Base-by-base conservation (phyloP, 2,888 invertebrate genomes). In the Actias luna region DNA sequence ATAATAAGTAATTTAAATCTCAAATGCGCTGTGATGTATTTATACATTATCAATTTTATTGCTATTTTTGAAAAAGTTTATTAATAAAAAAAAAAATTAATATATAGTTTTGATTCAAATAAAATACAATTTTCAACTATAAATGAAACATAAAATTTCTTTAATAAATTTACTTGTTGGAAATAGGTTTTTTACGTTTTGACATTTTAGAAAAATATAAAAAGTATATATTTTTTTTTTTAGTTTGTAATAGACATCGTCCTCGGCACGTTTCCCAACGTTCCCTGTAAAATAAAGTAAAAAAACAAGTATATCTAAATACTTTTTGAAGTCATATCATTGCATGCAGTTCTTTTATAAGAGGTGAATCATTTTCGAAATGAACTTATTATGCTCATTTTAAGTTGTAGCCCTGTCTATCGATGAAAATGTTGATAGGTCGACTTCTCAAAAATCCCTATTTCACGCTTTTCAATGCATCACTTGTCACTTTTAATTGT, bases 231-330 rank as follows among this genome's bases (percentile, higher is more conserved):
- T n/a, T n/a, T 36, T 16, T 36, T n/a, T n/a, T 18, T 58, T 2
- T 58, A 55, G 25, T 59, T 59, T 36, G 3, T 55, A n/a, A 33
- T 35, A 58, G 61, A 69, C 69, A 73, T 70, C 65, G 69, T 78
- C 69, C 71, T 75, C 73, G 69, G 63, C 61, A 66, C 63, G 64
- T 66, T 63, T 70, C 67, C 67, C 69, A 72, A 64, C 14, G n/a
- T 14, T 55, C 29, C 16, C n/a, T 55, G 29, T n/a, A 12, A 27
- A 50, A 50, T 4, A 22, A 50, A 50, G 25, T 12, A 50, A 10
- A 50, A 25, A 39, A 8, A 5, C 5, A 33, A 22, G 12, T 22
- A 50, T 50, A 50, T 50, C 25, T 50, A 25, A 25, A 50, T 71
- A 68, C 10, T 68, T 62, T 64, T 69, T 73, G 63, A 71, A 69